Base-by-base conservation (phyloP, 2,888 invertebrate species). In the Nowickia ferox region DNA sequence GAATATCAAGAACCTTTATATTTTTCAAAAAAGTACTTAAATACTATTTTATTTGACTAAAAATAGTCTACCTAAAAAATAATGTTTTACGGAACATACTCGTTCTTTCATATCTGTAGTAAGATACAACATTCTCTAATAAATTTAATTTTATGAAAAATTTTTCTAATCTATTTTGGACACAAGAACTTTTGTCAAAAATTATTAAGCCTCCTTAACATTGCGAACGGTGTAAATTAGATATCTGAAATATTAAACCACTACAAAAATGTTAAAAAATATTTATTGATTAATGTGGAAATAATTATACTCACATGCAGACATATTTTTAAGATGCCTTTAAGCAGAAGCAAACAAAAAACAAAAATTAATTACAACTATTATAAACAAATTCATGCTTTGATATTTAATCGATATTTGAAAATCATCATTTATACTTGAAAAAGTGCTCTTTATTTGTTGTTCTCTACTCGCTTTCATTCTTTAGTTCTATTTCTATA, bases 241-340 rank as follows among this genome's bases (percentile, higher is more conserved):
- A 30, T 6, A 11, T 22, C 66, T 74, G 74, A 61, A 17, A 42
- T 51, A 68, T 68, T 22, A 13, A 38, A 51, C 17, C 40, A 65
- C 48, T 72, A 19, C 48, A 13, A n/a, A 19, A 53, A 65, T 55
- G 11, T 22, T 57, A 11, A 15, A 10, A 4, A 59, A 66, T 75
- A 80, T 80, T 84, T 80, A 75, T 80, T 80, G 76, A 80, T 80
- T 79, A 80, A 66, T 76, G 66, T 19, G 51, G 38, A 71, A 76
- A 71, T 76, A 75, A 69, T 59, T 48, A 55, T 57, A 46, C 1
- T 30, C 9, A 68, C 75, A 66, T 51, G 40, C 9, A 78, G 0
- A 0, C 30, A 78, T 78, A 74, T 78, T 63, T 78, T 5, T n/a
- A 10, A 74, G 77, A 78, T 78, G 38, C 15, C 11, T 48, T 51